Base-by-base conservation (phyloP, 2,113 vertebrate genomes). In the Apistogramma diplotaenia region DNA sequence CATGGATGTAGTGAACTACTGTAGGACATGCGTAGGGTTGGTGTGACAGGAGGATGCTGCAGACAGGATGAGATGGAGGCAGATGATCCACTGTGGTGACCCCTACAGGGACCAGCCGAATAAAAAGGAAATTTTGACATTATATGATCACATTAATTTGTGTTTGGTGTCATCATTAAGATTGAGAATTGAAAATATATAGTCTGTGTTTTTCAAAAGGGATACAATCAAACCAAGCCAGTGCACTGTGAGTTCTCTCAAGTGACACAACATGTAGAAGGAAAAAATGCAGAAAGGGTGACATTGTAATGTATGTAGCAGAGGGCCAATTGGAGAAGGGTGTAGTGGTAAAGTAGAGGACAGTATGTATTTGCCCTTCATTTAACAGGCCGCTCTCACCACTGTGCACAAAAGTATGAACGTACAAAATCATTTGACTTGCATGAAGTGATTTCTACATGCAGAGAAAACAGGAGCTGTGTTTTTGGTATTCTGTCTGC, bases 361-460 rank as follows among this genome's bases (percentile, higher is more conserved):
- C 86, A 88, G 56, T 78, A 78, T 81, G 79, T 74, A 78, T 91
- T 91, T 89, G 89, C 80, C 83, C 89, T 92, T 92, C 91, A 93
- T 93, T 94, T 89, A 89, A 88, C 91, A 90, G 84, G 84, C 80
- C 91, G 92, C 86, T 82, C 81, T 85, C 71, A 53, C 77, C 78
- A 90, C 82, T 87, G 81, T 84, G 79, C 78, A 81, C 86, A 62
- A 87, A 89, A 92, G 76, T 79, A 90, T 84, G 70, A 89, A 82
- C 86, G 89, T 74, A 87, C 81, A 56, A 79, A 79, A 85, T 87
- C 53, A 90, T 89, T 89, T 83, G 90, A 87, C 92, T 90, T 88
- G 83, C 92, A 94, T 90, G 88, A 85, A 88, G 82, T 70, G 60
- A 83, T 90, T 86, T 90, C 88, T 84, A 83, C 82, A 90, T 88